Conservation (phyloP, 2,113 vertebrate genomes). For the Oreotrochilus melanogaster region DNA sequence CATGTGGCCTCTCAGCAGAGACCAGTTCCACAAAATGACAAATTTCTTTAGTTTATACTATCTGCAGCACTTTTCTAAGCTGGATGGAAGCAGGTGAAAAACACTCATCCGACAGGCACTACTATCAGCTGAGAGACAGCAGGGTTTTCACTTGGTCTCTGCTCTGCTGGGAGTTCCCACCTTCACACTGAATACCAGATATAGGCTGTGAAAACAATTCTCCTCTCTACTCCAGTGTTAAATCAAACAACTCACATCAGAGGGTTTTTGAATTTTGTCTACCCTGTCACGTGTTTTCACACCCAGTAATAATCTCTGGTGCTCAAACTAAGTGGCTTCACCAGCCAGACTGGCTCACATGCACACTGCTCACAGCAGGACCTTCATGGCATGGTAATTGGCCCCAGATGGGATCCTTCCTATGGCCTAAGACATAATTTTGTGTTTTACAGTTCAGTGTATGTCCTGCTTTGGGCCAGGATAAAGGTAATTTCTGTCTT, state of each 20-base stretch:
- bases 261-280: background rate
- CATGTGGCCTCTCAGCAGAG: background rate
- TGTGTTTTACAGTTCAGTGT: background rate
- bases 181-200: background rate
- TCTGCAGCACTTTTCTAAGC: background rate
- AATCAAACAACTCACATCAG: background rate
- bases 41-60: background rate
- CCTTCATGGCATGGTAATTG: background rate
- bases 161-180: background rate
- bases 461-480: too few species aligned
- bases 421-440: background rate
- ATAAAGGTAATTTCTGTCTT: too few species aligned
- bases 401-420: background rate
- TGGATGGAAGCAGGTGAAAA: background rate
- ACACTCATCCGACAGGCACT: background rate
- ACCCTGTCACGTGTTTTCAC: fast-evolving
- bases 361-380: fast-evolving
- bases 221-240: background rate
- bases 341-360: fast-evolving
- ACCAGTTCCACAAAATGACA: background rate
- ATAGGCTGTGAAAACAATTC: background rate
- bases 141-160: background rate
- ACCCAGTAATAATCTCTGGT: background rate
- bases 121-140: background rate
- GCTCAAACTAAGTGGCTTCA: background rate